Conservation (phyloP, 2,113 vertebrate species). For the Columba livia region DNA sequence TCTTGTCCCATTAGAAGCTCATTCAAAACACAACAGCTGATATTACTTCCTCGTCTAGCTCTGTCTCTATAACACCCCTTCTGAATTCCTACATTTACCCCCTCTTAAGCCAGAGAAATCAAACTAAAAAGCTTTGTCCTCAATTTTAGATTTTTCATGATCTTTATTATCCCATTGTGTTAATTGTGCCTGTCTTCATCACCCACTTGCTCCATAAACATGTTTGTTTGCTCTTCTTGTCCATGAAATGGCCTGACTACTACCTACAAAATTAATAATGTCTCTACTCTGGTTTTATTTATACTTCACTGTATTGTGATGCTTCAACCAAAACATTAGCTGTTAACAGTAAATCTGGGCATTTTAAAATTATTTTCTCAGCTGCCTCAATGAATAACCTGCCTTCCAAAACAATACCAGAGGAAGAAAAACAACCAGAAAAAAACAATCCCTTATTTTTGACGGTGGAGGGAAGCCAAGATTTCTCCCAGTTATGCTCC, state of each 20-base stretch:
- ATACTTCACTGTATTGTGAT: neutral
- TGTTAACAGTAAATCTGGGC: neutral
- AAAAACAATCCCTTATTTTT: neutral
- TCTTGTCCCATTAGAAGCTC: neutral
- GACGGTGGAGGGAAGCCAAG: neutral
- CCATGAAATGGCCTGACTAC: neutral
- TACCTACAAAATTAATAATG: neutral
- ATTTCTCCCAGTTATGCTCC: neutral
- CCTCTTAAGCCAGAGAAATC: neutral
- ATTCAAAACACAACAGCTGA: neutral
- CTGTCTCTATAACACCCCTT: neutral
- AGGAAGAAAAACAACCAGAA: fast-evolving
- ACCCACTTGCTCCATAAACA: neutral
- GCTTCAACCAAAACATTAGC: neutral
- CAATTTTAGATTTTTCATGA: neutral
- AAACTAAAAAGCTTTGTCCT: neutral
- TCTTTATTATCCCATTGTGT: neutral
- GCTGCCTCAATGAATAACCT: neutral
- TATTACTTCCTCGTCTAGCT: neutral
- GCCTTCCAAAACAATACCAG: neutral
- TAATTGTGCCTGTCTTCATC: neutral
- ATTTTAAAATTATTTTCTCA: neutral
- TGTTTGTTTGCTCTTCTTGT: neutral
- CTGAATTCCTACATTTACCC: neutral
- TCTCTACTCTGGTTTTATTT: neutral